Percentiles rank a stretch among this genome's conserved stretches.
Evolutionary conservation across 2,113 vertebrate species (phyloP).

Genomic region (Hepsetus odoe): DNA sequence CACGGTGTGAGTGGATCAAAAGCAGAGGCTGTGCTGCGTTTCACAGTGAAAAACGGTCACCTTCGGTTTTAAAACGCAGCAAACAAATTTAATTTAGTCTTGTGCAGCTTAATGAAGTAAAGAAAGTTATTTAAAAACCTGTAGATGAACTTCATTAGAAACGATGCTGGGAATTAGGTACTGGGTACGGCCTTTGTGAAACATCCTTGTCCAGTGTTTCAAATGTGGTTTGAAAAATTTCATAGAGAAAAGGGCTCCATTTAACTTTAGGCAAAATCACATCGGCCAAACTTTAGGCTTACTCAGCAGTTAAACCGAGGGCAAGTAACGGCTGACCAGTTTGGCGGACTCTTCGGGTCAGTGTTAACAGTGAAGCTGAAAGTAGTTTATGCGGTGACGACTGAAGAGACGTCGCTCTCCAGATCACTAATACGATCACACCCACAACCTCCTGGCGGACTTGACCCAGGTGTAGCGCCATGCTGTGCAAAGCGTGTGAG

Average conservation of each 20-base stretch:
- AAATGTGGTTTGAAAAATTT: neutral
- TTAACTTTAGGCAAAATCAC: neutral
- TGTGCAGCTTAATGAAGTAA: too few species aligned
- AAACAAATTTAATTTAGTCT: too few species aligned
- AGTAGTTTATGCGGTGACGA: constrained; percentile 30
- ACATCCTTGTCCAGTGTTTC: neutral
- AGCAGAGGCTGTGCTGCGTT: too few species aligned
- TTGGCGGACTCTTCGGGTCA: constrained; percentile 29
- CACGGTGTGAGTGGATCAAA: too few species aligned
- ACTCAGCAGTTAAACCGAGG: neutral
- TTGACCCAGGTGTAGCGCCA: constrained; percentile 27
- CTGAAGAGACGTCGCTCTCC: neutral
- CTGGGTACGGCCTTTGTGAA: neutral
- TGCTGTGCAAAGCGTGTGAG: constrained; percentile 29
- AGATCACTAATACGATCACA: constrained; percentile 12
- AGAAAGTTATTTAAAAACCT: too few species aligned
- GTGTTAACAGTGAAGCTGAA: constrained; percentile 22
- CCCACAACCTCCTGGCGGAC: constrained; percentile 27
- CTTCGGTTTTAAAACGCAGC: too few species aligned
- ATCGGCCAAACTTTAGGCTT: neutral
- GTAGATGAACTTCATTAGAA: too few species aligned
- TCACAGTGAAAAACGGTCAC: too few species aligned
- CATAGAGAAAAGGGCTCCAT: neutral
- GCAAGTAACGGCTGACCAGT: neutral
- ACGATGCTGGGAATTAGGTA: neutral